Base-by-base conservation (phyloP, 2,113 vertebrate species). In the Rana temporaria region DNA sequence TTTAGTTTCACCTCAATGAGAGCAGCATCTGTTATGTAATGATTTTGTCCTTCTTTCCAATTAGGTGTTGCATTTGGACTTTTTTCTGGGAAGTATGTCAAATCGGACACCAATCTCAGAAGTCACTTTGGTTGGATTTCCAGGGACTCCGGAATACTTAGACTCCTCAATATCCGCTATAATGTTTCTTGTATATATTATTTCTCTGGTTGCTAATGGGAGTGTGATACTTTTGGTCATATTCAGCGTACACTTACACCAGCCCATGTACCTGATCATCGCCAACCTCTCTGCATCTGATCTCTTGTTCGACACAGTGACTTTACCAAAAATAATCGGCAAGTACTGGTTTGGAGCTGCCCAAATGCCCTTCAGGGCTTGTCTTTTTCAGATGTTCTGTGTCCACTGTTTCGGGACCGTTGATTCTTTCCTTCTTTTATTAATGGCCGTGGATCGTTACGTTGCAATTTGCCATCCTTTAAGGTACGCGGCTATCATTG, bases 361-460 rank as follows among this genome's bases (percentile, higher is more conserved):
- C 69, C 68, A 56, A 63, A 89, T 90, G 18, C 88, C 87, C 15
- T 69, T 86, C 32, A 48, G 66, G 66, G 87, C 78, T 22, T 90
- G 89, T 59, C 85, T 90, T 22, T 17, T 80, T 57, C 87, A 90
- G 55, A 83, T 90, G 18, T 89, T 90, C 68, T 84, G 85, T 2
- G 78, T 90, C 79, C 87, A 90, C 20, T 86, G 84, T 9, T 85
- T 90, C 30, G 87, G 86, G 9, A 85, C 84, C 0, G 73, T 83
- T 83, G 88, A 90, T 38, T 0, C 88, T 17, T 68, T 86, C 38
- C 85, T 75, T 2, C 87, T 90, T 2, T 84, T 85, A 38, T 85
- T 85, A 22, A 89, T 88, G 89, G 85, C 80, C 8, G 79, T 87
- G 81, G 87, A 90, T 56, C 87, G 87, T 75, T 88, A 86, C 0